Evolutionary conservation across 1,140 invertebrate species (phyloP).

Genomic region (Caenorhabditis latens): DNA sequence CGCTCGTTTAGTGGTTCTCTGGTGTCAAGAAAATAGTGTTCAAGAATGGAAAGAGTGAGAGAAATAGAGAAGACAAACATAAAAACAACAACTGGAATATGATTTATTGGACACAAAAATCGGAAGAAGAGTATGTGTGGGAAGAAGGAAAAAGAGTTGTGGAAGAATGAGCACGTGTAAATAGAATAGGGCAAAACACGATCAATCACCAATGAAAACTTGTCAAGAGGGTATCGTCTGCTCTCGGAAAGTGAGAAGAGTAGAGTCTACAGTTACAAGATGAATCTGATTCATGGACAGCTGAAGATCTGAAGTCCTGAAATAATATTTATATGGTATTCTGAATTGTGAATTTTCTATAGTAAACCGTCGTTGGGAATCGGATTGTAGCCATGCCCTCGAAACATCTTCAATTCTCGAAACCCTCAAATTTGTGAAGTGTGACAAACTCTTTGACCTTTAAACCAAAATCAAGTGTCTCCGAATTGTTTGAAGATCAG

Average conservation of each 20-base stretch:
- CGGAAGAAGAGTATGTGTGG: slow-evolving; percentile 1
- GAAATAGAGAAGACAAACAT: not conserved
- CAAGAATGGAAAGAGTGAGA: not conserved
- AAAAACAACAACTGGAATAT: slow-evolving; percentile 53
- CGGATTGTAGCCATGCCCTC: too few species aligned
- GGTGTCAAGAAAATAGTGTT: not conserved
- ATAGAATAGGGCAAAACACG: slow-evolving; percentile 8
- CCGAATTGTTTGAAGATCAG: not conserved
- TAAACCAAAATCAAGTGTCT: not conserved
- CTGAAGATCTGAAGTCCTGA: too few species aligned
- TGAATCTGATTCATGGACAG: too few species aligned
- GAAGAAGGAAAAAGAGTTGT: not conserved
- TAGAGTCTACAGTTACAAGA: not conserved
- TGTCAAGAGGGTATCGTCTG: not conserved
- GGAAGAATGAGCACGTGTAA: slow-evolving; percentile 43
- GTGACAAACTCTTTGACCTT: not conserved
- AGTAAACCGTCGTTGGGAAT: too few species aligned
- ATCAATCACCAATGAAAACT: slow-evolving; percentile 12
- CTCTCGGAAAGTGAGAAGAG: not conserved
- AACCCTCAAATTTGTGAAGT: not conserved
- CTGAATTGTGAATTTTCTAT: too few species aligned
- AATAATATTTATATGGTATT: too few species aligned
- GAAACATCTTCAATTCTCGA: not conserved
- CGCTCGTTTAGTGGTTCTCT: slow-evolving; percentile 39
- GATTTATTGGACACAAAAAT: slow-evolving; percentile 49